These are phyloP conservation scores for Muscina levida DNA, from an alignment of 2,888 invertebrate species.

Conservation along the genomic window DNA sequence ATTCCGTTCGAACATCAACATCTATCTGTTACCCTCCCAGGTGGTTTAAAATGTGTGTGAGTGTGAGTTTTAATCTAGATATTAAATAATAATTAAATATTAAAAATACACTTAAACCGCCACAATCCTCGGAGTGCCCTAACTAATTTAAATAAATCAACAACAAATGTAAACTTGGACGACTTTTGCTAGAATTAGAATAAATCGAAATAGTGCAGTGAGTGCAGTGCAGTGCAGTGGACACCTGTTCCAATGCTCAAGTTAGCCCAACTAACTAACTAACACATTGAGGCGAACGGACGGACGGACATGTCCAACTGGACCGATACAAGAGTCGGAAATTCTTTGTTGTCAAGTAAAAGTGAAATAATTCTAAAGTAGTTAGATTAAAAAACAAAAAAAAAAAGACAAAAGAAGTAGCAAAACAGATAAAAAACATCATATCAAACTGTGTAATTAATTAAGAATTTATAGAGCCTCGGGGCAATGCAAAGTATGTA, in stretches of 20 bases:
- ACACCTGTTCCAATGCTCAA: background rate
- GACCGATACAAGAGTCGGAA: background rate
- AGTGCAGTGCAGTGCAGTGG: too few relatives aligned
- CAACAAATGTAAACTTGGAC: slow-evolving; percentile 28
- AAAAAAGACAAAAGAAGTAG: background rate
- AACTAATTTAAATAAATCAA: slow-evolving; percentile 48
- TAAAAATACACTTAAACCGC: slow-evolving; percentile 35
- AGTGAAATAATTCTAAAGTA: background rate
- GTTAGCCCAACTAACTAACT: too few relatives aligned
- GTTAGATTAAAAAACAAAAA: background rate
- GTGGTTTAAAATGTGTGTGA: background rate
- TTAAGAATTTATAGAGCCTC: background rate
- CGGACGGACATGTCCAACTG: too few relatives aligned
- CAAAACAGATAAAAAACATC: background rate
- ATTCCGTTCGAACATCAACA: too few relatives aligned
- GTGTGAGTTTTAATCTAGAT: slow-evolving; percentile 36
- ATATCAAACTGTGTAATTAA: slow-evolving; percentile 23
- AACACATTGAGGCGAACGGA: background rate
- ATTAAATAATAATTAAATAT: slow-evolving; percentile 59
- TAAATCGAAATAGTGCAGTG: background rate
- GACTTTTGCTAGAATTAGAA: slow-evolving; percentile 9
- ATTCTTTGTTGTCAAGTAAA: background rate
- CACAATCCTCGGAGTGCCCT: background rate
- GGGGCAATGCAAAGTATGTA: background rate
- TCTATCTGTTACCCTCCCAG: too few relatives aligned